phyloP scores from a whole-genome alignment of 2,797 vertebrate genomes.

The Chrysocyon brachyurus region DNA sequence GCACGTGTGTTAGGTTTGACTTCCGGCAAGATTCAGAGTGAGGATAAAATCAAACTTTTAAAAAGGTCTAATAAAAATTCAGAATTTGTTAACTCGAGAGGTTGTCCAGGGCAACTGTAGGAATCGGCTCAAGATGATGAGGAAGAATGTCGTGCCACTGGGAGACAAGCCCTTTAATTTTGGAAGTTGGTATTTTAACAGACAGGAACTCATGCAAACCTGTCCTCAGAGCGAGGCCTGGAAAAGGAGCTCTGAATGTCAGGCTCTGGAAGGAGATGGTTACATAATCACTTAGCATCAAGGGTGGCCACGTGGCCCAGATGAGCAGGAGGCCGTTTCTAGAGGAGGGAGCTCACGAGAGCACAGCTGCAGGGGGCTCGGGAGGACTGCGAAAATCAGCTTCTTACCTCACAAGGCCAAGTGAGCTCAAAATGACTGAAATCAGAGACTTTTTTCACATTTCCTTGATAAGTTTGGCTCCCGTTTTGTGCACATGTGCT shows the following conservation, averaged over 20 bases:
- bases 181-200: neutral
- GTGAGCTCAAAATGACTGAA: accelerated
- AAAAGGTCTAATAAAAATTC: conserved; percentile 19
- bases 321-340: accelerated
- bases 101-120: neutral
- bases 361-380: accelerated
- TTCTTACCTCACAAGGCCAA: accelerated
- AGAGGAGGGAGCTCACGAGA: accelerated
- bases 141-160: accelerated
- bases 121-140: neutral
- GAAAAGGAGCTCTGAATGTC: neutral
- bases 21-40: neutral
- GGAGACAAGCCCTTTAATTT: neutral
- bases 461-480: accelerated
- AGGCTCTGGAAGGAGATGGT: neutral
- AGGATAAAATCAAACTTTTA: conserved; percentile 6
- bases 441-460: accelerated
- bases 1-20: neutral
- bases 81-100: conserved; percentile 1
- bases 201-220: neutral
- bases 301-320: accelerated
- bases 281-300: accelerated
- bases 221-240: neutral
- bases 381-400: accelerated
- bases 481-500: accelerated